phyloP scores from a whole-genome alignment of 2,797 vertebrate species.

The Sebastes umbrosus region DNA sequence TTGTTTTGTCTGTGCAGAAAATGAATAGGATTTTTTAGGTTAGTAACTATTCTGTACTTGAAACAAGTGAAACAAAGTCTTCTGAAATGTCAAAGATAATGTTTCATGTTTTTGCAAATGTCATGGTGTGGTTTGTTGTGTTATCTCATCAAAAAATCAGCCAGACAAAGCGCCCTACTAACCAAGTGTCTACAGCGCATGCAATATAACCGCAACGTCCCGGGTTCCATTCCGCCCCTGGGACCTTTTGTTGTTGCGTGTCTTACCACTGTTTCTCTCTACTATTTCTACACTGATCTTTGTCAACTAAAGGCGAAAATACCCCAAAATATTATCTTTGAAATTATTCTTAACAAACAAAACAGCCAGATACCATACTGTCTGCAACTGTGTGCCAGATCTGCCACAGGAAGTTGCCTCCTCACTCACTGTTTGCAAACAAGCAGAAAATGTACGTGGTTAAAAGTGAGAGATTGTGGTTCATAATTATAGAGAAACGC shows the following conservation, averaged over 20 bases:
- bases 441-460: background rate
- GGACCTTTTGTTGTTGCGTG: background rate
- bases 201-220: background rate
- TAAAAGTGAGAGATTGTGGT: background rate
- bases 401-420: background rate
- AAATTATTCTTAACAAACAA: background rate
- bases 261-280: background rate
- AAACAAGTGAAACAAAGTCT: background rate
- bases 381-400: background rate
- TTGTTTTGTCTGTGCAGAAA: conserved; percentile 44
- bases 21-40: background rate
- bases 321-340: no score
- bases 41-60: background rate
- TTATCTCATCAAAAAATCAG: background rate
- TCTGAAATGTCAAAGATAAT: background rate
- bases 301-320: no score
- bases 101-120: background rate
- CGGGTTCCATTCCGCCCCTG: no score
- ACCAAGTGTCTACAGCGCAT: background rate
- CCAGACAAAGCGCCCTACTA: no score
- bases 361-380: background rate
- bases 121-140: background rate
- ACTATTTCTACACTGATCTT: background rate
- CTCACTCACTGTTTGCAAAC: background rate
- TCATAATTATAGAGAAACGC: background rate